Percentiles rank a stretch among this genome's conserved stretches.
Evolutionary conservation across 1,140 invertebrate genomes (phyloP).

Genomic region (Danaus melanippus): DNA sequence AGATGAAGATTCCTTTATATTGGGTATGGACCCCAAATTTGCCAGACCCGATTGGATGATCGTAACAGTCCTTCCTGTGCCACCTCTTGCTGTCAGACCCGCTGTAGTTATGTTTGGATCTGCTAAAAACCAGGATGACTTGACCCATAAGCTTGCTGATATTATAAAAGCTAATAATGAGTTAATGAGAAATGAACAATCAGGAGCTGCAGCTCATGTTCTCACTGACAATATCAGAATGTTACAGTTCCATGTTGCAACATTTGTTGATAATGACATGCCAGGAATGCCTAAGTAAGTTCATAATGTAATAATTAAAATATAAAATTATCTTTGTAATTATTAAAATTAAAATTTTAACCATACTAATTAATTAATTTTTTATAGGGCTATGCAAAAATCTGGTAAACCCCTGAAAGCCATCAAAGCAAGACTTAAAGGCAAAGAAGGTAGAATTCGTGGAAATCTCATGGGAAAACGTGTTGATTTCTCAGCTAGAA

Average conservation of each 20-base stretch:
- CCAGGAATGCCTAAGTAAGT: conserved; percentile 91
- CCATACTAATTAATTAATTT: conserved; percentile 19
- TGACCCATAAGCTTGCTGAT: conserved; percentile 98
- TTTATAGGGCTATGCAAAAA: conserved; percentile 94
- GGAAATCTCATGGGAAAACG: conserved; percentile 99
- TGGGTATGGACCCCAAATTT: conserved; percentile 97
- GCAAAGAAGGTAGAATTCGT: conserved; percentile 98
- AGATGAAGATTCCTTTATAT: conserved; percentile 96
- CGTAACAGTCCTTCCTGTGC: conserved; percentile 96
- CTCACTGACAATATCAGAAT: conserved; percentile 97
- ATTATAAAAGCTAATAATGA: conserved; percentile 99
- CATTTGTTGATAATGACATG: conserved; percentile 98
- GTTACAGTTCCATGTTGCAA: conserved; percentile 99
- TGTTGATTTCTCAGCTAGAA: conserved; percentile 99
- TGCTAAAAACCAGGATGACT: conserved; percentile 98
- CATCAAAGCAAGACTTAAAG: conserved; percentile 91
- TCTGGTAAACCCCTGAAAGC: conserved; percentile 99
- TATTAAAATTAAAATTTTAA: neutral
- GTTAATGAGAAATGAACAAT: conserved; percentile 93
- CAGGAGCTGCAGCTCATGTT: conserved; percentile 97
- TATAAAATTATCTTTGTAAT: conserved; percentile 1
- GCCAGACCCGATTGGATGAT: conserved; percentile 99
- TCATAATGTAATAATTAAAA: conserved; percentile 8
- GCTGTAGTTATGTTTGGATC: conserved; percentile 99
- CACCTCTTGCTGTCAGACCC: conserved; percentile 93